Evolutionary conservation across 23 tunicate genomes (phyloP), one percentile per base, ranked within the genome.

Genomic region (Aplidium turbinatum): DNA sequence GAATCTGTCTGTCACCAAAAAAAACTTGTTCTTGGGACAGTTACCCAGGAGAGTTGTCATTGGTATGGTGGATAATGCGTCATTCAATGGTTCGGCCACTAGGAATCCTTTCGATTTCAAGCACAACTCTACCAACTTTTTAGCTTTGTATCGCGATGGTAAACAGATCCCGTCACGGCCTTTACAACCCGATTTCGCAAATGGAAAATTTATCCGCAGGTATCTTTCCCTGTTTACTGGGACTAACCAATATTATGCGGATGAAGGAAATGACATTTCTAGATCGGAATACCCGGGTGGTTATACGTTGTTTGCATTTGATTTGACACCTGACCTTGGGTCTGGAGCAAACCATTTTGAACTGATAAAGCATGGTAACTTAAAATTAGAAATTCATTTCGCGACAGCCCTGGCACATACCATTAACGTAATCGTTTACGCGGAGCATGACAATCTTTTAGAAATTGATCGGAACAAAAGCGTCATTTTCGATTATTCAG

Each of bases 21-120:
- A 70, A 70, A 70, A 54, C 29, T 29, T 56, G 31, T 80, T 56
- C 56, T 33, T 54, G 42, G 85, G 78, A 25, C 85, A 70, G 31
- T 63, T 78, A 23, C 83, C 83, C 9, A 78, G 26, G 24, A 45
- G 63, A 11, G 7, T 78, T 30, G 63, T 78, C 2, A 28, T 78
- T 50, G 83, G 83, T 3, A 13, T 30, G 2, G 76, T 78, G 32
- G 76, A 78, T 48, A 78, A 65, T 27, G 63, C 32, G 22, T 55
- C 81, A 6, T 76, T 24, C 46, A 76, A 76, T 31, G 75, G 83
- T 20, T n/a, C 21, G 4, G 16, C 20, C 2, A 22, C 33, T 5
- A 48, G 50, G 47, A 38, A 31, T 5, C 72, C 81, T 31, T 76
- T 76, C 38, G 27, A 76, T 62, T 76, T 76, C 28, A 76, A 76